Evolutionary conservation across 2,888 invertebrate species (phyloP).

Genomic region (Blomia tropicalis): DNA sequence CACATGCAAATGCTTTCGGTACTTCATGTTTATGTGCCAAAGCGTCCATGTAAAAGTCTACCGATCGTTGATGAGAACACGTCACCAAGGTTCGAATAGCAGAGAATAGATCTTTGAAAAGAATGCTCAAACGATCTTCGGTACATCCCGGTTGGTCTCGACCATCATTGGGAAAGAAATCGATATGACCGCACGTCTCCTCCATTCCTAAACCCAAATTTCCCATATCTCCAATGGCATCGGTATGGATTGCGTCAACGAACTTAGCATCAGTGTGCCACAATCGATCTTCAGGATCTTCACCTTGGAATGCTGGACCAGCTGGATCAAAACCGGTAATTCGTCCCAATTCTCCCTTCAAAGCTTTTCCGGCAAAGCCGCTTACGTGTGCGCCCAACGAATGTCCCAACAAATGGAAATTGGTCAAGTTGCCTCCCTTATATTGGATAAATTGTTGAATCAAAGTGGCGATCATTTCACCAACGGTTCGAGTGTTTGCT

Average conservation of each 20-base stretch:
- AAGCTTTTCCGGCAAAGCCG: constrained; percentile 18
- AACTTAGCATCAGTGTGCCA: constrained; percentile 67
- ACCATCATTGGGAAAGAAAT: constrained; percentile 39
- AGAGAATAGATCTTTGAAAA: too few relatives aligned
- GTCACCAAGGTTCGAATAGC: constrained; percentile 63
- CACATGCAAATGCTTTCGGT: constrained; percentile 63
- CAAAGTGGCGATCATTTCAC: constrained; percentile 34
- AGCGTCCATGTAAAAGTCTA: constrained; percentile 65
- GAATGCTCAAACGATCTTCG: constrained; percentile 17
- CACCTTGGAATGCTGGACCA: constrained; percentile 72
- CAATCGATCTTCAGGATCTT: constrained; percentile 59
- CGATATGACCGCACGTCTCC: constrained; percentile 32
- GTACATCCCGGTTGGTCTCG: constrained; percentile 36
- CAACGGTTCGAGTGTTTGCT: constrained; percentile 36
- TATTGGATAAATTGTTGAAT: constrained; percentile 25
- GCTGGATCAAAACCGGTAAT: constrained; percentile 61
- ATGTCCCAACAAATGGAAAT: constrained; percentile 18
- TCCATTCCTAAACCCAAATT: background rate
- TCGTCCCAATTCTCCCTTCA: constrained; percentile 7
- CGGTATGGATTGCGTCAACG: constrained; percentile 80
- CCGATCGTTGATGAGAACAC: constrained; percentile 66
- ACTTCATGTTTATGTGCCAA: constrained; percentile 57
- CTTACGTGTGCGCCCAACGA: constrained; percentile 13
- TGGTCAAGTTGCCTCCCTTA: background rate
- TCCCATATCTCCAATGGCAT: constrained; percentile 34